Base-by-base conservation (phyloP, 2,113 vertebrate species). In the Anas platyrhynchos region DNA sequence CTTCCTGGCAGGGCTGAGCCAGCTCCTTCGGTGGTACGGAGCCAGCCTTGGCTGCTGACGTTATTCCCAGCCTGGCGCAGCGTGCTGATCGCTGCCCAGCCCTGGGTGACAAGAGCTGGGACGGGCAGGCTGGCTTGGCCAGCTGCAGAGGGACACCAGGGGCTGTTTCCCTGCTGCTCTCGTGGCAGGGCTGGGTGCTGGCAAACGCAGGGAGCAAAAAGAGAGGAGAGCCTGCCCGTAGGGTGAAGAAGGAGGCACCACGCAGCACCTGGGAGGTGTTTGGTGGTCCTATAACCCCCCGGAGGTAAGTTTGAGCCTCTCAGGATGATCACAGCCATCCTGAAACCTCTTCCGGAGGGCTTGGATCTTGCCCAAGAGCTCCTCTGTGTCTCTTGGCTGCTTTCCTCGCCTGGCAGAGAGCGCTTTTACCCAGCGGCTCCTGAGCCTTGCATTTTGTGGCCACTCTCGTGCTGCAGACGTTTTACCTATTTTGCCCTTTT, bases 51-150 rank as follows among this genome's bases (percentile, higher is more conserved):
- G 59, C 58, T 83, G 61, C 72, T 52, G 83, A 56, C 2, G 15
- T 41, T 91, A 87, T 87, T 68, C 79, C 83, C 68, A 91, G 55
- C 83, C 69, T 4, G 0, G 77, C 5, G 5, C 36, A 18, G 77
- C 2, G 1, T 25, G 54, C 32, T 44, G 5, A n/a, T 82, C 27
- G 1, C 61, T 1, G 9, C 55, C 61, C 2, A 43, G 22, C 62
- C 62, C 38, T 41, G 36, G 41, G 62, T 65, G 62, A 27, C 62
- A 20, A 65, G 52, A 11, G 3, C 32, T 52, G 67, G 38, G 61
- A n/a, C 1, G 3, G 44, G 16, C 3, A 5, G 26, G 21, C 9
- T 66, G 75, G n/a, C 31, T 59, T 44, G 48, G 61, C 44, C 27
- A 23, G 44, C 36, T 25, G 27, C 13, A 21, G 52, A 61, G 46